Base-by-base conservation (phyloP, 2,113 vertebrate genomes). In the Poicephalus gulielmi region DNA sequence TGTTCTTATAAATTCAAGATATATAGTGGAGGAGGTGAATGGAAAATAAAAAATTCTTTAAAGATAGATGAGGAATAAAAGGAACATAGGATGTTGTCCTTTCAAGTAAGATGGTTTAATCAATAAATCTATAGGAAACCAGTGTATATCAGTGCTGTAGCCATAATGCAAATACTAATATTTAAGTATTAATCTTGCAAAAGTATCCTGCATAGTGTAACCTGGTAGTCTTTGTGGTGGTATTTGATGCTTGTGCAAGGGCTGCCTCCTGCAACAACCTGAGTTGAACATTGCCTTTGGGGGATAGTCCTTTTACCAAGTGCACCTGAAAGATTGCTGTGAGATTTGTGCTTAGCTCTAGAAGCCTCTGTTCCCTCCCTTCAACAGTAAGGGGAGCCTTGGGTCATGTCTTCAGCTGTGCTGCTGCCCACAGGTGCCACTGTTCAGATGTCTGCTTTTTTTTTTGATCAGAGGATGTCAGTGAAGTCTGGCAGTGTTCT, bases 161-260 rank as follows among this genome's bases (percentile, higher is more conserved):
- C 57, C 23, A 11, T 75, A 46, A 80, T 53, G 16, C 49, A 59
- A 83, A 64, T 55, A 33, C 16, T 87, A 1, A 33, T 86, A 73
- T 53, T 90, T 53, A 49, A 68, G n/a, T 37, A 43, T 74, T 73
- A 68, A 31, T 79, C 49, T 85, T 81, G 20, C 14, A 59, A 17
- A 44, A 62, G 8, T 57, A 13, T 55, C 12, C 50, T 24, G 17
- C 11, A 5, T 22, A 23, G 37, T 41, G 37, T 67, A 53, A 62
- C 31, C 19, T 0, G 0, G 28, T 43, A 19, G 8, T 52, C 22
- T 35, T 46, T 0, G 3, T 50, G 18, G 19, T 74, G 20, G 10
- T 68, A 49, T 22, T 35, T 46, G 30, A 13, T 46, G 22, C 33
- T 46, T 46, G 30, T 62, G 43, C 19, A 59, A 78, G 33, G 44